These are phyloP conservation scores for Chaetops frenatus DNA, from an alignment of 2,113 vertebrate genomes.

Conservation along the genomic window DNA sequence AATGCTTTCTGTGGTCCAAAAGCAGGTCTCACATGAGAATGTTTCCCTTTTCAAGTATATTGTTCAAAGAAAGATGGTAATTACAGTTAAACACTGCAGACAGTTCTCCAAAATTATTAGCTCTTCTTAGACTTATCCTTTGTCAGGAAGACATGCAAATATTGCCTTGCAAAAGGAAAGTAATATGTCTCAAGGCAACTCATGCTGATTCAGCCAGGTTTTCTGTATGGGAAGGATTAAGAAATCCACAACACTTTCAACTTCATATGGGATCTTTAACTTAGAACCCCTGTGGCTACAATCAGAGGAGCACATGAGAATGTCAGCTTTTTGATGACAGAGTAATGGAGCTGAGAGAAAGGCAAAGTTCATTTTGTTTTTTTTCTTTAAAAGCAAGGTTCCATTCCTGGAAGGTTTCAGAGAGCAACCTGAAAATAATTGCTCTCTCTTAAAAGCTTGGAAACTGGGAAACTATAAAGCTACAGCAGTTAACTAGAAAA, in stretches of 20 bases:
- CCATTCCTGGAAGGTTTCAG: neutral
- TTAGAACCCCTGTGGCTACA: neutral
- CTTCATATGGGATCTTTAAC: neutral
- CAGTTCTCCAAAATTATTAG: neutral
- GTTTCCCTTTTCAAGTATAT: neutral
- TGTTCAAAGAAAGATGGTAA: neutral
- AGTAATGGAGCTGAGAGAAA: neutral
- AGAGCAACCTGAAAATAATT: neutral
- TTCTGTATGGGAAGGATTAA: constrained; percentile 3
- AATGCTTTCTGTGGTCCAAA: neutral
- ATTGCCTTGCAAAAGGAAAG: constrained; percentile 1
- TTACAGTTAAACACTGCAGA: constrained; percentile 20
- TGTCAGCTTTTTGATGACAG: neutral
- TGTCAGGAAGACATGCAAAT: constrained; percentile 52
- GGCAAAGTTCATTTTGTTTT: neutral
- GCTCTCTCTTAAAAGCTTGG: neutral
- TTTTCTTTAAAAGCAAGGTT: neutral
- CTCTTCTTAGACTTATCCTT: neutral
- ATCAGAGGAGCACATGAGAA: neutral
- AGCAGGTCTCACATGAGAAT: neutral
- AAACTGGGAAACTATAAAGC: neutral
- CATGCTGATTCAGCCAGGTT: constrained; percentile 11
- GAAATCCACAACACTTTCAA: neutral
- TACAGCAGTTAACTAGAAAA: neutral
- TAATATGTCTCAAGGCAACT: constrained; percentile 10